Evolutionary conservation across 2,113 vertebrate species (phyloP).

Genomic region (Epinephelus moara): DNA sequence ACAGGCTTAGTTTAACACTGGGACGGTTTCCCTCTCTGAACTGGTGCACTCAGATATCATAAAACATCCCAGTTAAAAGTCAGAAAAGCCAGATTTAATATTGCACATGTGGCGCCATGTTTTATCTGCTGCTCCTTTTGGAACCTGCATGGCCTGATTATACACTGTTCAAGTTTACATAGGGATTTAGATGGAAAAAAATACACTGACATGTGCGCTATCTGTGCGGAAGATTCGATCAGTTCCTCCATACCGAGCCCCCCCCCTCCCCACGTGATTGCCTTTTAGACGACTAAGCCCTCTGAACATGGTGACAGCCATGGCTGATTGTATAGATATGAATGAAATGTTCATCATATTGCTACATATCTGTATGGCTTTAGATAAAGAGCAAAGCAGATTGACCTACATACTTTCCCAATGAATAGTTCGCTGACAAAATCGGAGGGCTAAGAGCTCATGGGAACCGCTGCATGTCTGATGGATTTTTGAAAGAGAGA

Average conservation of each 20-base stretch:
- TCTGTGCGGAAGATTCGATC: conserved; percentile 11
- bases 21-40: conserved; percentile 22
- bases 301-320: conserved; percentile 61
- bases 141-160: conserved; percentile 3
- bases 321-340: conserved; percentile 66
- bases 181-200: conserved; percentile 44
- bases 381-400: conserved; percentile 74
- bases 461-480: conserved; percentile 45
- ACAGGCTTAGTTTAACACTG: conserved; percentile 34
- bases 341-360: conserved; percentile 72
- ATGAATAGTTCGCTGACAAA: conserved; percentile 62
- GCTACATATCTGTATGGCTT: conserved; percentile 62
- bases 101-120: background rate
- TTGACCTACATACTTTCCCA: conserved; percentile 80
- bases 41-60: conserved; percentile 31
- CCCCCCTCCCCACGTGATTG: background rate
- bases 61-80: conserved; percentile 17
- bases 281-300: conserved; percentile 58
- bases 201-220: background rate
- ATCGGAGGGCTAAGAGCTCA: conserved; percentile 50
- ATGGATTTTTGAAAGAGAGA: conserved; percentile 54
- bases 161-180: conserved; percentile 22
- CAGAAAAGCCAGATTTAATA: conserved; percentile 35
- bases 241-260: conserved; percentile 16
- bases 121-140: conserved; percentile 17